Evolutionary conservation across 2,113 vertebrate genomes (phyloP).

Genomic region (Muntiacus muntjak): DNA sequence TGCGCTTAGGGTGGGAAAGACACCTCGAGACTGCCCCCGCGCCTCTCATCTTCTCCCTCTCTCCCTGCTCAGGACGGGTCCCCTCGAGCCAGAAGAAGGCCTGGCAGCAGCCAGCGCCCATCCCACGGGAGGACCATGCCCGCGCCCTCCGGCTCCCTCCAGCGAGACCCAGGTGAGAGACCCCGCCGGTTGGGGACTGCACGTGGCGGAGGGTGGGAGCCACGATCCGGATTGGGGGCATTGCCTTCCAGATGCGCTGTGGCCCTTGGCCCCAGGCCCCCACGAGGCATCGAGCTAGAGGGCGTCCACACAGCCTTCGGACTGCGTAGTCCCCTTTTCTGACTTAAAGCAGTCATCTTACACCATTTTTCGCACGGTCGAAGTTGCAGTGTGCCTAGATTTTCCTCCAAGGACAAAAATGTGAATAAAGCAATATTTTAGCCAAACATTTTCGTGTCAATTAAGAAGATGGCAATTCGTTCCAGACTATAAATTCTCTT

Average conservation of each 20-base stretch:
- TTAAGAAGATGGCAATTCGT: conserved; percentile 65
- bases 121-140: neutral
- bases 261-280: neutral
- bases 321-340: neutral
- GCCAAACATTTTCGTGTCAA: conserved; percentile 66
- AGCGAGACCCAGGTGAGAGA: conserved; percentile 48
- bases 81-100: neutral
- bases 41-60: neutral
- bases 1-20: neutral
- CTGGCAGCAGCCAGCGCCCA: neutral
- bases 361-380: neutral
- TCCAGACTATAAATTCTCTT: conserved; percentile 69
- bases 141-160: neutral
- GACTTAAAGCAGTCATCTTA: conserved; percentile 26
- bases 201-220: neutral
- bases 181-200: neutral
- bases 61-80: neutral
- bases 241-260: neutral
- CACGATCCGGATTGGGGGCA: neutral
- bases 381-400: conserved; percentile 35
- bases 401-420: conserved; percentile 67
- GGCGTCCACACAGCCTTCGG: neutral
- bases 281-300: neutral
- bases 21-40: neutral
- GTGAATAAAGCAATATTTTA: conserved; percentile 70